Conservation (phyloP, 1,140 invertebrate species). For the Drosophila pseudoobscura region DNA sequence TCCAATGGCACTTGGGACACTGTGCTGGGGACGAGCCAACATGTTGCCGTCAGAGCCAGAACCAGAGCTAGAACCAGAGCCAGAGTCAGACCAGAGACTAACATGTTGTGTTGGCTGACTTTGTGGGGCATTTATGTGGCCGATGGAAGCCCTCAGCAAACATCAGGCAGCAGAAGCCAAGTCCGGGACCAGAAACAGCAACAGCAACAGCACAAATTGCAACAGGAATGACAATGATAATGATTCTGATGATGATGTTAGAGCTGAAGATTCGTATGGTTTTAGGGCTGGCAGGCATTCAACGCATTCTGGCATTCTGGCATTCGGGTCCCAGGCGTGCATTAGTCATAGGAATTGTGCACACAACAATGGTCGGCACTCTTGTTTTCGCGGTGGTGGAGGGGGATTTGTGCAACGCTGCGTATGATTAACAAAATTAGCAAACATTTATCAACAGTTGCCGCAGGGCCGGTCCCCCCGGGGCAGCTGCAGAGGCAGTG, state of each 20-base stretch:
- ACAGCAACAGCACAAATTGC: conserved; percentile 2
- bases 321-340: conserved; percentile 28
- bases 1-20: background rate
- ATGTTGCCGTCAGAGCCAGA: conserved; percentile 35
- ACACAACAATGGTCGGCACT: conserved; percentile 53
- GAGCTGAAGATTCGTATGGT: background rate
- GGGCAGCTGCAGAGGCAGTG: background rate
- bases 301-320: conserved; percentile 1
- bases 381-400: background rate
- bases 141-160: conserved; percentile 1
- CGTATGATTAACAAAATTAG: conserved; percentile 75
- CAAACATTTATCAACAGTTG: conserved; percentile 58
- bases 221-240: background rate
- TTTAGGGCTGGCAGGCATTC: conserved; percentile 1
- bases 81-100: conserved; percentile 24
- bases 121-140: conserved; percentile 3
- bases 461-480: conserved; percentile 3
- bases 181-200: background rate
- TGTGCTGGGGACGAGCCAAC: conserved; percentile 50
- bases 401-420: conserved; percentile 56
- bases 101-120: conserved; percentile 52
- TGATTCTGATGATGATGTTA: conserved; percentile 1
- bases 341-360: conserved; percentile 37
- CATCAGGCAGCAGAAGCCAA: background rate
- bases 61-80: no score